phyloP scores from a whole-genome alignment of 92 coral and sea anemone genomes.

The Pocillopora grandis region DNA sequence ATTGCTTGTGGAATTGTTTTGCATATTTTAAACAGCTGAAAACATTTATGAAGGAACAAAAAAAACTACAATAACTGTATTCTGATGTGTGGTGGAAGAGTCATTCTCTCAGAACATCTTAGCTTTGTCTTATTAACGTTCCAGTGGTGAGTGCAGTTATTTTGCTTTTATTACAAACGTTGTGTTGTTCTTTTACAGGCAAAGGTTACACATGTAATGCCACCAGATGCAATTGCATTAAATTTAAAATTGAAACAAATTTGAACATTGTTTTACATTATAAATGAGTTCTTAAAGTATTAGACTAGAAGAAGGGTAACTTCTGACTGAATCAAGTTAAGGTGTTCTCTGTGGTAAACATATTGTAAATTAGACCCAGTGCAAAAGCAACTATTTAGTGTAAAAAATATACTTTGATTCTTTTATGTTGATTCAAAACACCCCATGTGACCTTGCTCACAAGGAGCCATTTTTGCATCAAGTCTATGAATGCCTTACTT shows the following conservation, averaged over 20 bases:
- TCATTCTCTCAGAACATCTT: not conserved
- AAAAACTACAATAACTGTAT: not conserved
- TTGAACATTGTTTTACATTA: slow-evolving; percentile 13
- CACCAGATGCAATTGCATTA: slow-evolving; percentile 9
- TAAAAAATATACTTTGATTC: no score
- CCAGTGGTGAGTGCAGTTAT: not conserved
- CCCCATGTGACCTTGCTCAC: no score
- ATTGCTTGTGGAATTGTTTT: not conserved
- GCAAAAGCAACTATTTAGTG: not conserved
- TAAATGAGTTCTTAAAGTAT: not conserved
- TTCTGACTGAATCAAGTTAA: not conserved
- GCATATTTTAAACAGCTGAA: not conserved
- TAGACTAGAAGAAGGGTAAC: not conserved
- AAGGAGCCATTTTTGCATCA: no score
- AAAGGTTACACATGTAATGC: slow-evolving; percentile 7
- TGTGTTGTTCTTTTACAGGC: not conserved
- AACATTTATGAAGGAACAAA: no score
- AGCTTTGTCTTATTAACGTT: not conserved
- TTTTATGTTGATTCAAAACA: no score
- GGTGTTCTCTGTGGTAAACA: slow-evolving; percentile 17
- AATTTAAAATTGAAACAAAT: slow-evolving; percentile 9
- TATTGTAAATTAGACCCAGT: slow-evolving; percentile 11
- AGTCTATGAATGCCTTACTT: no score
- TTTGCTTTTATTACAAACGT: not conserved
- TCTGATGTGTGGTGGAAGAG: not conserved